Evolutionary conservation across 2,113 vertebrate species (phyloP).

Genomic region (Centrocercus urophasianus): DNA sequence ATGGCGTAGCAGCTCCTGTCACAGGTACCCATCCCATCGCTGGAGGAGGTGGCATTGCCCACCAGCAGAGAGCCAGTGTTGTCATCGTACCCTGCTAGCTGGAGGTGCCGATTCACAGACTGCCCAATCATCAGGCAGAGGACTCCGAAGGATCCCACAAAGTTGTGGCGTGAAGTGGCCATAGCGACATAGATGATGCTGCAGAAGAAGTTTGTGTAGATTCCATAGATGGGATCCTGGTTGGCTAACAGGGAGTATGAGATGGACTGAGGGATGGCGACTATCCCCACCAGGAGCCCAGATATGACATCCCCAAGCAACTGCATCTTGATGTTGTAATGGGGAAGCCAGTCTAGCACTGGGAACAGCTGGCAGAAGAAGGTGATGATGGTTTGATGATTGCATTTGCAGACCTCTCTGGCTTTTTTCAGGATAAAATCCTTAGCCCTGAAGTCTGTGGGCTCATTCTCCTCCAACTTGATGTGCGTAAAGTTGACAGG

Average conservation of each 20-base stretch:
- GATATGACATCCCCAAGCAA: slow-evolving; percentile 67
- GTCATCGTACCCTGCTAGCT: slow-evolving; percentile 40
- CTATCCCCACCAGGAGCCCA: slow-evolving; percentile 71
- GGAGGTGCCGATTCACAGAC: slow-evolving; percentile 68
- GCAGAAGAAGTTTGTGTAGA: slow-evolving; percentile 79
- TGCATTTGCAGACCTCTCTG: neutral
- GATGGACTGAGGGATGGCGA: slow-evolving; percentile 73
- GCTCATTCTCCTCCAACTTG: slow-evolving; percentile 50
- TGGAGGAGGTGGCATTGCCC: neutral
- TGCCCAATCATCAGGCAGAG: slow-evolving; percentile 74
- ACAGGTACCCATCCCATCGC: slow-evolving; percentile 20
- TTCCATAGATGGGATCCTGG: slow-evolving; percentile 71
- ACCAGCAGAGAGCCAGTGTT: fast-evolving
- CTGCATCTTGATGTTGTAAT: neutral
- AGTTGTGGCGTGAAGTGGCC: slow-evolving; percentile 67
- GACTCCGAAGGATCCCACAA: slow-evolving; percentile 63
- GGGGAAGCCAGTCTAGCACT: slow-evolving; percentile 65
- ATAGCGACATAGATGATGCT: slow-evolving; percentile 55
- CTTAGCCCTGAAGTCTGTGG: neutral
- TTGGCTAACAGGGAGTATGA: slow-evolving; percentile 73
- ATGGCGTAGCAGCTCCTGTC: slow-evolving; percentile 71
- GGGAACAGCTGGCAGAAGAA: slow-evolving; percentile 51
- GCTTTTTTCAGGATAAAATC: slow-evolving; percentile 28
- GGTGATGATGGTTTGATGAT: neutral
- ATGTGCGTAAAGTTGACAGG: neutral